Evolutionary conservation across 2,113 vertebrate genomes (phyloP), one percentile per base, ranked within the genome.

Genomic region (Bubo scandiacus): DNA sequence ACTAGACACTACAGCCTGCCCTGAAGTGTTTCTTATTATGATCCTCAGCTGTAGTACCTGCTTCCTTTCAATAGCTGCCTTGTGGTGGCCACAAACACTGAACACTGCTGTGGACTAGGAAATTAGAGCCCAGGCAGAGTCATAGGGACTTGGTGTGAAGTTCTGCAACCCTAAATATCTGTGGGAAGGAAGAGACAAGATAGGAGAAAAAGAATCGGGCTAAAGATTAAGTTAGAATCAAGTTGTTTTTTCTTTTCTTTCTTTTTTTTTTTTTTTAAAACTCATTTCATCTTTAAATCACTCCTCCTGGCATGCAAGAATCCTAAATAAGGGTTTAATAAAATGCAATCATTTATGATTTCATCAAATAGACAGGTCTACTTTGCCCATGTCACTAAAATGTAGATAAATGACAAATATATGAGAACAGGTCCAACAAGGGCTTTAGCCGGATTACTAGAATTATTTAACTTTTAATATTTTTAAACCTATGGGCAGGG

Each of bases 101-200:
- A 96, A 96, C 78, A 96, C 79, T 97, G 93, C 93, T 96, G 96
- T 96, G 96, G 84, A 95, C 96, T 97, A 97, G 94, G 90, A 95
- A 96, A 96, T 93, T 97, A 96, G 90, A 93, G 92, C 96, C 90
- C 96, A 97, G 93, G 94, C 92, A 96, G 91, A 97, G 92, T 95
- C 96, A 96, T 93, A 97, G 96, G 71, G 96, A 96, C 96, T 95
- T 94, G 96, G 94, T 95, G 94, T 96, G 96, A 95, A 96, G 96
- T 96, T 97, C 96, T 97, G 96, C 96, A 97, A 96, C 96, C 93
- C 96, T 96, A 97, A 96, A 83, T 92, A 97, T 96, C 96, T 97
- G 96, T 94, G 86, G 92, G 92, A 95, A 97, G 96, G 96, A 97
- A 97, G 96, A 97, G 82, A 96, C 96, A 95, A 96, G 94, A 97